Evolutionary conservation across 2,797 vertebrate genomes (phyloP).

Genomic region (Sarcophilus harrisii): DNA sequence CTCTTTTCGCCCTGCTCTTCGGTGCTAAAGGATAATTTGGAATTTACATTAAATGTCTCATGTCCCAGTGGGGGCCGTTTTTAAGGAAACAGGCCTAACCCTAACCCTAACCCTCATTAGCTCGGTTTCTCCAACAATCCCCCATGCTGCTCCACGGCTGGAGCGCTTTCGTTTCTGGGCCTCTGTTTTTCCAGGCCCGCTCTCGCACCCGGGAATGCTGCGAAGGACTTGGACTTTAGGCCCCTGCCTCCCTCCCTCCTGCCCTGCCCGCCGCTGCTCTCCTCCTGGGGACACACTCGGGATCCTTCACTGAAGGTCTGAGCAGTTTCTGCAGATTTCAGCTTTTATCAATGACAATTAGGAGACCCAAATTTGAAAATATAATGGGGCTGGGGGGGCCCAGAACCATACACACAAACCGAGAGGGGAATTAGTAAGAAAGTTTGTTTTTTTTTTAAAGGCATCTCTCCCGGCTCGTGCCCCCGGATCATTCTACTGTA

Average conservation of each 20-base stretch:
- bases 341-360: neutral
- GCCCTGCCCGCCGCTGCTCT: neutral
- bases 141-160: neutral
- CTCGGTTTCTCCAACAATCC: neutral
- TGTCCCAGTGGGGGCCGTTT: neutral
- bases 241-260: neutral
- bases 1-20: conserved; percentile 50
- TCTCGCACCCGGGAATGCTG: neutral
- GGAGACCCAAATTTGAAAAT: neutral
- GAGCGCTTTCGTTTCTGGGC: neutral
- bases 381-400: neutral
- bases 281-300: neutral
- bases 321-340: neutral
- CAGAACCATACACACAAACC: neutral
- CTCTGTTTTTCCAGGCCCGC: neutral
- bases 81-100: neutral
- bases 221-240: neutral
- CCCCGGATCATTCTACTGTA: neutral
- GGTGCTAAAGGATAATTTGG: conserved; percentile 47
- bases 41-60: conserved; percentile 13
- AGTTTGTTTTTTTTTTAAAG: neutral
- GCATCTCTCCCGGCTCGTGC: neutral
- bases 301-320: neutral
- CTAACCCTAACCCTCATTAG: too few species aligned
- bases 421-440: neutral